Evolutionary conservation across 2,113 vertebrate genomes (phyloP).

Genomic region (Anthoscopus minutus): DNA sequence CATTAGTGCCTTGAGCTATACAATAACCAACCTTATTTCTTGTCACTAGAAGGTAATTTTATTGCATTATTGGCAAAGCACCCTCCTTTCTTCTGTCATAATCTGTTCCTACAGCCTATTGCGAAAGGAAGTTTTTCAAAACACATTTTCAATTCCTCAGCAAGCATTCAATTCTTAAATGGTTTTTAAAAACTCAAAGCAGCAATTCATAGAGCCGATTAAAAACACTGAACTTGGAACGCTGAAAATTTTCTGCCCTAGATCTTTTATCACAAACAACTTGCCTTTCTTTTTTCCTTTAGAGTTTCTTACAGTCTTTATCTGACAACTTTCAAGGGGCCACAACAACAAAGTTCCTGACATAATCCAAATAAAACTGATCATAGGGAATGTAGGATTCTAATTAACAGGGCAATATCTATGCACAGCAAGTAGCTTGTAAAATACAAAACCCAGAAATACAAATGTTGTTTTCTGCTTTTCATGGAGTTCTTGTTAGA

Average conservation of each 20-base stretch:
- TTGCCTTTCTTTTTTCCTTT: background rate
- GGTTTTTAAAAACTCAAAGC: background rate
- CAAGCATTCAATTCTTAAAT: background rate
- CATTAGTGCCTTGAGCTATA: too few species aligned
- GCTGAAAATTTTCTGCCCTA: background rate
- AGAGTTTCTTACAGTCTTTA: background rate
- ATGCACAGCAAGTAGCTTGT: background rate
- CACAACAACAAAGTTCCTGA: background rate
- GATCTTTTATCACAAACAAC: background rate
- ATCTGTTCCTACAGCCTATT: background rate
- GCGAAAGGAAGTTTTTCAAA: background rate
- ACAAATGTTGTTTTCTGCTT: background rate
- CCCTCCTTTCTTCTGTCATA: background rate
- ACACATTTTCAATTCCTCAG: background rate
- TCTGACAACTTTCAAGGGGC: background rate
- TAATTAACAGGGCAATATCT: background rate
- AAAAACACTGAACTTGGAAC: background rate
- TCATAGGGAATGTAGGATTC: background rate
- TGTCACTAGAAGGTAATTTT: background rate
- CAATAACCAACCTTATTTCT: background rate
- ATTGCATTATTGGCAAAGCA: background rate
- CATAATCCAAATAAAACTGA: background rate
- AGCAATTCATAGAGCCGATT: accelerated
- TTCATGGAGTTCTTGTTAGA: background rate
- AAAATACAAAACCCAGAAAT: background rate